Evolutionary conservation across 2,797 vertebrate species (phyloP).

Genomic region (Nannoperca australis): DNA sequence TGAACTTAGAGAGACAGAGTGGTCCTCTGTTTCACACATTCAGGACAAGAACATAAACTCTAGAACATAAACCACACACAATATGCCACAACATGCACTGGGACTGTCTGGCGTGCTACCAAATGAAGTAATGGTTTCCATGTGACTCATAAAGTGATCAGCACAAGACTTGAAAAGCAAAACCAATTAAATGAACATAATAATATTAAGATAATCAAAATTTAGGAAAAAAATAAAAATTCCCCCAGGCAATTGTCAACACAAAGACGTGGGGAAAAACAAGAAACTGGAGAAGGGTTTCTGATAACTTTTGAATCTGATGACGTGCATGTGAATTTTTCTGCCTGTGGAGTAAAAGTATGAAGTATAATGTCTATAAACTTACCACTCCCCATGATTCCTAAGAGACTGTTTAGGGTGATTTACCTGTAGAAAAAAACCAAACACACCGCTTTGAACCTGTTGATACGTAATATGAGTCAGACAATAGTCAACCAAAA

Average conservation of each 20-base stretch:
- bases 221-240: conserved; percentile 26
- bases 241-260: background rate
- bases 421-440: conserved; percentile 55
- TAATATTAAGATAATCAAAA: background rate
- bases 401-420: conserved; percentile 55
- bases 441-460: conserved; percentile 43
- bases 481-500: conserved; percentile 9
- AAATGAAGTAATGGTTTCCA: conserved; percentile 9
- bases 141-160: conserved; percentile 32
- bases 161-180: background rate
- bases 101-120: conserved; percentile 10
- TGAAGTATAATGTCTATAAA: conserved; percentile 10
- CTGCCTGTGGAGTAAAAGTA: background rate
- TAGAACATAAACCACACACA: conserved; percentile 7
- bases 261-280: background rate
- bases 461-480: conserved; percentile 2
- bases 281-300: background rate
- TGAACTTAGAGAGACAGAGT: conserved; percentile 54
- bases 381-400: conserved; percentile 81
- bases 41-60: conserved; percentile 40
- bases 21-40: conserved; percentile 55
- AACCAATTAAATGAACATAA: background rate
- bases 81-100: conserved; percentile 34
- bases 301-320: background rate
- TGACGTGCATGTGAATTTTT: background rate